These are phyloP conservation scores for Melanotaenia pygmaea DNA, from an alignment of 2,797 vertebrate species.

Conservation along the genomic window DNA sequence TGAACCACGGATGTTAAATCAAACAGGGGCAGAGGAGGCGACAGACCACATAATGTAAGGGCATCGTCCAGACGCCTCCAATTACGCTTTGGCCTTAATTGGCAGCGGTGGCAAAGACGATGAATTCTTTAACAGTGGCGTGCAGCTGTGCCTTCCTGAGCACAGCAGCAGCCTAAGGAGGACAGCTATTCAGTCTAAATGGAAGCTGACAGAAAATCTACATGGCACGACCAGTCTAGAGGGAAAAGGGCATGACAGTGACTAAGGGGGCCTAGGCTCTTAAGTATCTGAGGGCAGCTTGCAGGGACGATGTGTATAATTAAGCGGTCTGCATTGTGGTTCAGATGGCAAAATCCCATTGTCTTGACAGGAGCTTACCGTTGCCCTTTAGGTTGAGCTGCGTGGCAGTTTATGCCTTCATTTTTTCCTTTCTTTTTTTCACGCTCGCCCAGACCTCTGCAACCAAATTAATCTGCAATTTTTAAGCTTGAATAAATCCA, in stretches of 20 bases:
- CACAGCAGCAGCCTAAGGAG: conserved; percentile 53
- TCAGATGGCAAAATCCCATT: conserved; percentile 82
- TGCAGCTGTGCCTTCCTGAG: conserved; percentile 49
- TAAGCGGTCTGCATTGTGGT: conserved; percentile 77
- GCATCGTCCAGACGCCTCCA: conserved; percentile 74
- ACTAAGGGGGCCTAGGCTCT: conserved; percentile 63
- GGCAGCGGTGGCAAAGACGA: conserved; percentile 73
- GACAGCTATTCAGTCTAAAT: conserved; percentile 68
- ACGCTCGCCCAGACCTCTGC: conserved; percentile 64
- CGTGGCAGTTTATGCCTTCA: conserved; percentile 49
- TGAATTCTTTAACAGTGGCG: conserved; percentile 80
- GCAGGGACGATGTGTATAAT: conserved; percentile 80
- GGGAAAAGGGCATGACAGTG: conserved; percentile 68
- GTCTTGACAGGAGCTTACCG: conserved; percentile 85
- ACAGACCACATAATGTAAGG: conserved; percentile 77
- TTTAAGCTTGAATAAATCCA: conserved; percentile 85
- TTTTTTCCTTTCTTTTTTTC: conserved; percentile 57
- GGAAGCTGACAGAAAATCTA: conserved; percentile 82
- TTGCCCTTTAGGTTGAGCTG: conserved; percentile 82
- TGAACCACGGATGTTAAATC: conserved; percentile 81
- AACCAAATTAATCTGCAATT: conserved; percentile 84
- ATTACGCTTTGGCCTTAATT: conserved; percentile 82
- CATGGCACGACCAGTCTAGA: conserved; percentile 65
- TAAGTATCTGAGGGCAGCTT: conserved; percentile 69
- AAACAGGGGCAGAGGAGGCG: conserved; percentile 75